Base-by-base conservation (phyloP, 2,888 invertebrate genomes). In the Tenthredo distinguenda region DNA sequence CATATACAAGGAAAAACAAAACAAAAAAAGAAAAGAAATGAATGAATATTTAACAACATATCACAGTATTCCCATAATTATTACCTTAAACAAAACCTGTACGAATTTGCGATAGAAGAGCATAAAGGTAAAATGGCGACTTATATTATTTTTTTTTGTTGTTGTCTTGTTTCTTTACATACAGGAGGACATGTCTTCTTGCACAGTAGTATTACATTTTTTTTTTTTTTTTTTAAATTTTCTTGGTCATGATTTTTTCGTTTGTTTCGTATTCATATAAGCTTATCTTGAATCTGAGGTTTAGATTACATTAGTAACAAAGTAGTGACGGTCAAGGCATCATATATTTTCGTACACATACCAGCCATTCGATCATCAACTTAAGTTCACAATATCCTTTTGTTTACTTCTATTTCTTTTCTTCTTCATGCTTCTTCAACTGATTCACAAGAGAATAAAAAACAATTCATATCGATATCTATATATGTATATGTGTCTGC, bases 21-120 rank as follows among this genome's bases (percentile, higher is more conserved):
- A 89, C 89, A 88, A 87, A 87, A 91, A 89, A 89, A 89, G 91
- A 91, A 34, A 34, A 34, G 4, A 31, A 68, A 68, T 18, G 12
- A 15, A 68, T 34, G 68, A 68, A 68, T 68, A 68, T 68, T 68
- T 89, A 92, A 90, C 92, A 90, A 92, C 90, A 91, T 92, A 92
- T 92, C 92, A 92, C 92, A 92, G 92, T 91, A 92, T 90, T 55
- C 89, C 92, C 92, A 92, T 92, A 92, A 91, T 91, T 90, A 21
- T 88, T 90, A 68, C 68, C 34, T 68, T 68, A 68, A 90, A 91
- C 92, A 91, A 92, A 92, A 90, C 91, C 89, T 90, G 87, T 91
- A 91, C 89, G 89, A 92, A 90, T 92, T 91, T 91, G 91, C 92
- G 91, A 90, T 91, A 92, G 90, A 92, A 92, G 89, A 92, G 91